Evolutionary conservation across 92 coral and sea anemone genomes (phyloP), one percentile per base, ranked within the genome.

Genomic region (Epizoanthus rinbou): DNA sequence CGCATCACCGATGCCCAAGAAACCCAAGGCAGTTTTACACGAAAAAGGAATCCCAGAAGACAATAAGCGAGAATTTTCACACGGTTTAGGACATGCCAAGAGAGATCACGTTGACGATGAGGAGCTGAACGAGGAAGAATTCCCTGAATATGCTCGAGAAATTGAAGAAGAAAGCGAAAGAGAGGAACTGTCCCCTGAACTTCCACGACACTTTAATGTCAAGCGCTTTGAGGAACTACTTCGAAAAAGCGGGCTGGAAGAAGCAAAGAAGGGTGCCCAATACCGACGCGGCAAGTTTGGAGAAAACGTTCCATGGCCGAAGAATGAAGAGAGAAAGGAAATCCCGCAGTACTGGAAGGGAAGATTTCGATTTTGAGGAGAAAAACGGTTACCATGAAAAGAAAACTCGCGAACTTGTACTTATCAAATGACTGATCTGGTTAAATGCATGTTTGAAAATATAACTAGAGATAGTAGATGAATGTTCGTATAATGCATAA

Each of bases 271-370:
- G 15, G 2, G 13, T 11, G 15, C 54, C 0, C 54, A 47, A 47
- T 47, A 47, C 43, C 82, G 69, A 52, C 62, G 57, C 5, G 47
- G 56, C 54, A 57, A 47, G 57, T 45, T 78, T 62, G 82, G 59
- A 14, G 57, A 35, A 59, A 62, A 16, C 16, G 23, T 22, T 9
- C 79, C 41, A 41, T 18, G 23, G 69, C 58, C 18, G 57, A 78
- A 78, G 70, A 78, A 62, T 21, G 82, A 62, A 60, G 82, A 78
- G 22, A 37, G 62, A 69, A 57, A 60, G 6, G 58, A 62, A 3
- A 60, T 33, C 31, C 82, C 82, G 15, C 82, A 78, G 54, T 78
- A 62, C 16, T 78, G 82, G 82, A 78, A 78, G 47, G 82, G 82
- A 22, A 62, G 82, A 21, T 78, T 60, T 62, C 54, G 50, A 25